Conservation (phyloP, 2,888 invertebrate genomes). For the Nomada flava region DNA sequence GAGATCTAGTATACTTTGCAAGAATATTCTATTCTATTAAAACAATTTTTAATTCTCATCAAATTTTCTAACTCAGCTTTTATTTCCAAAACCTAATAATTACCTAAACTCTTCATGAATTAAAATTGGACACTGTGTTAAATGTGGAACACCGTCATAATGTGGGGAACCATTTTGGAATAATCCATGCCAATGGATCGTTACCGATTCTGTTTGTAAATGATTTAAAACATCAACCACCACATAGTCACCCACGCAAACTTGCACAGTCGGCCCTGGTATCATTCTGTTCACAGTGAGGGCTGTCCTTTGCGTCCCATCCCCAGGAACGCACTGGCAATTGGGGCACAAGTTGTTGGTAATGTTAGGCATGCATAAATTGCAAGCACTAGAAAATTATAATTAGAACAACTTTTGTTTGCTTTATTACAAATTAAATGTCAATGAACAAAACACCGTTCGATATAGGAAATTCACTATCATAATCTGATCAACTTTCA, state of each 20-base stretch:
- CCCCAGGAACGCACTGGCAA: conserved; percentile 69
- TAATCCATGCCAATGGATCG: conserved; percentile 96
- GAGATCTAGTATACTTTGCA: too few relatives aligned
- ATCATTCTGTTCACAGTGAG: conserved; percentile 68
- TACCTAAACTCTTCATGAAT: conserved; percentile 93
- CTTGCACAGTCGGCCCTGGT: conserved; percentile 86
- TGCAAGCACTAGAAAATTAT: conserved; percentile 61
- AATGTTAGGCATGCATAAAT: conserved; percentile 60
- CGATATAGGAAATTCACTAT: too few relatives aligned
- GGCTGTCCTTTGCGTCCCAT: conserved; percentile 64
- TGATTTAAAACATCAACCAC: conserved; percentile 94
- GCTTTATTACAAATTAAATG: background rate
- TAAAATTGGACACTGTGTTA: conserved; percentile 94
- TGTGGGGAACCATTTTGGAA: conserved; percentile 93
- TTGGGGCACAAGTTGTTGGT: conserved; percentile 57
- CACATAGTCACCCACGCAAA: conserved; percentile 94
- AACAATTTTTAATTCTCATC: too few relatives aligned
- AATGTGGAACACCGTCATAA: conserved; percentile 94
- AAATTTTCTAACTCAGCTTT: too few relatives aligned
- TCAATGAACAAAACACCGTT: too few relatives aligned
- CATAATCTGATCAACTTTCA: too few relatives aligned
- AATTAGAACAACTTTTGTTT: background rate
- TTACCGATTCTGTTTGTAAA: conserved; percentile 93
- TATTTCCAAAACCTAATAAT: background rate
- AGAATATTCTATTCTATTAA: background rate